These are phyloP conservation scores for Lycaon pictus DNA, from an alignment of 2,113 vertebrate species.

Conservation along the genomic window DNA sequence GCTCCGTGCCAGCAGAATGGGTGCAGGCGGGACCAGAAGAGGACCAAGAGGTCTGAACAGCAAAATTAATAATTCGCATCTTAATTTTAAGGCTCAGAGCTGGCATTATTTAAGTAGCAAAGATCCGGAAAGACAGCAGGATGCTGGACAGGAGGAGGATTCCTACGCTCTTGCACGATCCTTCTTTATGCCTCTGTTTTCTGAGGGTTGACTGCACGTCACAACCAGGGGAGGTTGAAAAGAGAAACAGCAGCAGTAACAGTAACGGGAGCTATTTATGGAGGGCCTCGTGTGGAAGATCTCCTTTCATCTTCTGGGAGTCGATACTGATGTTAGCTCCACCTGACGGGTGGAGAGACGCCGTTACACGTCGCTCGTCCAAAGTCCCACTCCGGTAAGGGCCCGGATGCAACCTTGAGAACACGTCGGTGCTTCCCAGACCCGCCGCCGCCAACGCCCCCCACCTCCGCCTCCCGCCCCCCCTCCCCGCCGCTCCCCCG, in stretches of 20 bases:
- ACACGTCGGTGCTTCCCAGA: fast-evolving
- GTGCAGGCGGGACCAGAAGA: background rate
- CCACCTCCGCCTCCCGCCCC: too few species aligned
- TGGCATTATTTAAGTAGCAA: background rate
- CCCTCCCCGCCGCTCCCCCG: too few species aligned
- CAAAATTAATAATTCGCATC: fast-evolving
- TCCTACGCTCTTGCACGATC: fast-evolving
- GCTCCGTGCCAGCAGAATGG: fast-evolving
- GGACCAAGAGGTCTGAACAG: background rate
- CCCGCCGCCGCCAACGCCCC: too few species aligned
- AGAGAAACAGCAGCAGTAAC: fast-evolving
- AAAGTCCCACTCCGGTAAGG: fast-evolving
- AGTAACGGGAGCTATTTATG: fast-evolving
- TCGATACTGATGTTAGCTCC: fast-evolving
- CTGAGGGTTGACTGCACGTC: fast-evolving
- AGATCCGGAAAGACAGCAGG: background rate
- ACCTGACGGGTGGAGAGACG: fast-evolving
- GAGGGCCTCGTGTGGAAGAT: fast-evolving
- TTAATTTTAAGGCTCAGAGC: background rate
- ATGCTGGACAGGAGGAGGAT: fast-evolving
- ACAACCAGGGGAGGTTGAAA: fast-evolving
- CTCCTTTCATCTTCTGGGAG: fast-evolving
- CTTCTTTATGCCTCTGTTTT: background rate
- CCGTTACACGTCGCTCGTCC: fast-evolving
- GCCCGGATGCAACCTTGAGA: fast-evolving